Percentiles rank a stretch among this genome's conserved stretches.
phyloP scores from a whole-genome alignment of 2,797 vertebrate genomes.

The Sandelia bainsii region DNA sequence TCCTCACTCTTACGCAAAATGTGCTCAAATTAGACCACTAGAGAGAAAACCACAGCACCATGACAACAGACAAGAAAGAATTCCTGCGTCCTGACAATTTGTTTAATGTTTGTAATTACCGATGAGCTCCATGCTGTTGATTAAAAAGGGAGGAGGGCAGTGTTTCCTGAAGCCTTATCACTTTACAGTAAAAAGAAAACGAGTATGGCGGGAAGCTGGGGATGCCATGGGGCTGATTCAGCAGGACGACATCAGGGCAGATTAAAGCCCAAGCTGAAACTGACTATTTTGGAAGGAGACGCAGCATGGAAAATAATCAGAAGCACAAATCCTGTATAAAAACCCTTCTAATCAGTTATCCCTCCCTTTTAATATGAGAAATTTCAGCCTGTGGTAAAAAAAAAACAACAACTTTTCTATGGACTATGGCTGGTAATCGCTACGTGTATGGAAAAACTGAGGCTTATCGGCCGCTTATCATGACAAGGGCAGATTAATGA shows the following conservation, averaged over 20 bases:
- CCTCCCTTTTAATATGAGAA: conserved; percentile 15
- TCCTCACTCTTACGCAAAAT: background rate
- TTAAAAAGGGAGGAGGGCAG: background rate
- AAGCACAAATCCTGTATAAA: conserved; percentile 30
- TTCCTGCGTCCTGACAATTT: conserved; percentile 18
- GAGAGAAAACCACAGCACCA: conserved; percentile 19
- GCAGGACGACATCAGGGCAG: conserved; percentile 11
- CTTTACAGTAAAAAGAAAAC: background rate
- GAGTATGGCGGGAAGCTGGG: background rate
- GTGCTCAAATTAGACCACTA: conserved; percentile 11
- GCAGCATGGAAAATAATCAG: conserved; percentile 7
- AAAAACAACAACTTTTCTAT: background rate
- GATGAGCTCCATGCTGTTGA: background rate
- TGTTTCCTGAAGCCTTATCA: conserved; percentile 10
- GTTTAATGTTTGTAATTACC: conserved; percentile 26
- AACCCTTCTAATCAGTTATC: conserved; percentile 14
- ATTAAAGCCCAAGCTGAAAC: conserved; percentile 13
- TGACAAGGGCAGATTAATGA: background rate
- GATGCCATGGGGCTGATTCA: conserved; percentile 13
- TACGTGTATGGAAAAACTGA: conserved; percentile 3
- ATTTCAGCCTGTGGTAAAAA: conserved; percentile 14
- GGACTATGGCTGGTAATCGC: conserved; percentile 3
- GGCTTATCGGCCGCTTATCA: conserved; percentile 52
- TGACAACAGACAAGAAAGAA: conserved; percentile 38
- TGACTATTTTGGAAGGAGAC: conserved; percentile 3